These are phyloP conservation scores for Pantherophis alleghaniensis DNA, from an alignment of 2,797 vertebrate species.

Conservation along the genomic window DNA sequence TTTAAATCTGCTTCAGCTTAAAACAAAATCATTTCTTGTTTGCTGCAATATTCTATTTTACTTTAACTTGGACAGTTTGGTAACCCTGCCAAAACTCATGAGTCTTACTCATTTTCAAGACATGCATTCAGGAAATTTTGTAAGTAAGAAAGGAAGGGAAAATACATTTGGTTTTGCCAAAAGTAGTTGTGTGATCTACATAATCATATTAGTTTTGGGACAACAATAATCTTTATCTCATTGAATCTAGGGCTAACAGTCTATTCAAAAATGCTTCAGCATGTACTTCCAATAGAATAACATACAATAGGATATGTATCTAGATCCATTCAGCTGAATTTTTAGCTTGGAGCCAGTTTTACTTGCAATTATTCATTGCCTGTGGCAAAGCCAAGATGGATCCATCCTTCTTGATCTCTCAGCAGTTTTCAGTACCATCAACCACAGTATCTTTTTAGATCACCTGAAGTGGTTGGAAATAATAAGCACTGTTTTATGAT, in stretches of 20 bases:
- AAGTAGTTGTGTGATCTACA: not conserved
- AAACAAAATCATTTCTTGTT: not conserved
- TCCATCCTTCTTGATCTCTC: not conserved
- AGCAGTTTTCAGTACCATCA: not conserved
- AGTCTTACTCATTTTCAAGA: slow-evolving; percentile 6
- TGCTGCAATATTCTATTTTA: not conserved
- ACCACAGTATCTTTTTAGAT: not conserved
- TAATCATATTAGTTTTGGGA: not conserved
- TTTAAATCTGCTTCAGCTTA: not conserved
- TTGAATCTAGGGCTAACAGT: not conserved
- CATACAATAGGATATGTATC: not conserved
- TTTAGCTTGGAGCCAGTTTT: not conserved
- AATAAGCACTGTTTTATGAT: not conserved
- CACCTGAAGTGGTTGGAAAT: not conserved
- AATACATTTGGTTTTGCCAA: slow-evolving; percentile 21
- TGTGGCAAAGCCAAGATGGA: not conserved
- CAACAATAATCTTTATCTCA: not conserved
- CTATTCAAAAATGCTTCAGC: not conserved
- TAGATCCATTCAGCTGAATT: not conserved
- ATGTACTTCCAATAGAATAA: not conserved
- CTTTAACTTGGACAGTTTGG: not conserved
- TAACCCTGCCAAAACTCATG: slow-evolving; percentile 13
- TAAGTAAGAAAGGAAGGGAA: not conserved
- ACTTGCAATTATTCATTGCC: not conserved
- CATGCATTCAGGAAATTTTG: slow-evolving; percentile 1